A percentile compares a stretch with the other conserved stretches of the same genome.
These are phyloP conservation scores for Amazona vittata DNA, from an alignment of 2,113 vertebrate species.

Conservation along the genomic window DNA sequence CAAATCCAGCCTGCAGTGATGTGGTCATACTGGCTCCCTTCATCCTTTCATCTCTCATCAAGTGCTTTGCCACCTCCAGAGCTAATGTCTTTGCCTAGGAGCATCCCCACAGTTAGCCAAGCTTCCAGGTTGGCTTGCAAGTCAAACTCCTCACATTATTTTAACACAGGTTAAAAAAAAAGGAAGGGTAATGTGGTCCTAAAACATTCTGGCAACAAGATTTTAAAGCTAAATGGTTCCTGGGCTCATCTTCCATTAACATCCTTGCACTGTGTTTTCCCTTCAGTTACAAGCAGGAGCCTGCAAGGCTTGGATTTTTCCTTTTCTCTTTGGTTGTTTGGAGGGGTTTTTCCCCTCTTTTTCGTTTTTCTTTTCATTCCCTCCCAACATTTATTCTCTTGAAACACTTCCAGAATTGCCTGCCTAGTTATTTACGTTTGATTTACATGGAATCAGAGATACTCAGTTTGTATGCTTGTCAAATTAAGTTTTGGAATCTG, in stretches of 20 bases:
- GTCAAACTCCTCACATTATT: not conserved
- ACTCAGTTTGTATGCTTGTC: not conserved
- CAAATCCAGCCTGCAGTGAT: not conserved
- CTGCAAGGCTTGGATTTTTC: not conserved
- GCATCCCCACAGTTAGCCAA: fast-evolving
- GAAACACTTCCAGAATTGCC: not conserved
- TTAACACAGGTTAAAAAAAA: not conserved
- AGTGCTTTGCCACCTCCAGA: not conserved
- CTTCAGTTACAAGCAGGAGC: not conserved
- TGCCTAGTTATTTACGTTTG: not conserved
- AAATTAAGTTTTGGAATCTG: not conserved
- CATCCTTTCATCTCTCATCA: fast-evolving
- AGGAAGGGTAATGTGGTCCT: not conserved
- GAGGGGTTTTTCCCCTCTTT: not conserved
- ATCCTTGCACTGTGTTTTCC: not conserved
- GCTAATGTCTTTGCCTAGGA: not conserved
- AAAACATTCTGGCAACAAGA: not conserved
- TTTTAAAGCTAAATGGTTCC: not conserved
- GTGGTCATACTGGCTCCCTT: not conserved
- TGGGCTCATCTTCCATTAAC: not conserved
- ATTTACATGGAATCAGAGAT: not conserved
- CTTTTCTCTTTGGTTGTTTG: not conserved
- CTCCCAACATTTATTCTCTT: not conserved
- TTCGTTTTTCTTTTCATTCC: not conserved
- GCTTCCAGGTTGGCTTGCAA: not conserved